phyloP scores from a whole-genome alignment of 2,113 vertebrate genomes.

The Pimephales promelas region DNA sequence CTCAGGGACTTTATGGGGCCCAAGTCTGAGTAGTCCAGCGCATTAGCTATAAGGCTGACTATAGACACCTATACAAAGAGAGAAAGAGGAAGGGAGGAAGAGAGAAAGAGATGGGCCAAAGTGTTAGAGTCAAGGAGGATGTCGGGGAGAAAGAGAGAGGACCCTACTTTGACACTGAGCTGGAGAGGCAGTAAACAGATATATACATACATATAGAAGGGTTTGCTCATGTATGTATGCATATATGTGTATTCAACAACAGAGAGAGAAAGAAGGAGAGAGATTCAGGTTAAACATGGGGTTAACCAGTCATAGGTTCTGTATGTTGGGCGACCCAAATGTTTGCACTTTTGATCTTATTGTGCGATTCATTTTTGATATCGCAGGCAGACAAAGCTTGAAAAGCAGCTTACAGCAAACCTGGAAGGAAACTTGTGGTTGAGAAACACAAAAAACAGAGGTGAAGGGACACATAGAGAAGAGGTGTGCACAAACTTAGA shows the following conservation, averaged over 20 bases:
- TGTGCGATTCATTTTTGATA: conserved; percentile 69
- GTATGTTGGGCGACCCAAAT: conserved; percentile 58
- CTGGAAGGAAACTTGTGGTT: conserved; percentile 97
- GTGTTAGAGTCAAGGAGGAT: conserved; percentile 49
- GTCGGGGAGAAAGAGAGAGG: conserved; percentile 61
- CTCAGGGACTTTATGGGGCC: conserved; percentile 99
- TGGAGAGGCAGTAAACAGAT: conserved; percentile 70
- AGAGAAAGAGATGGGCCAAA: conserved; percentile 50
- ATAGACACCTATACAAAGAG: conserved; percentile 99
- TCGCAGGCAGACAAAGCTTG: conserved; percentile 73
- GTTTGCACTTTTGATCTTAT: conserved; percentile 53
- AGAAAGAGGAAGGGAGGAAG: conserved; percentile 74
- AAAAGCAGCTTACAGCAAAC: conserved; percentile 80
- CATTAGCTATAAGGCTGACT: conserved; percentile 99
- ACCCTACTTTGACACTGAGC: conserved; percentile 74
- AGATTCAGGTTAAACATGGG: conserved; percentile 64
- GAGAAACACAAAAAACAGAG: conserved; percentile 83
- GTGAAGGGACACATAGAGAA: conserved; percentile 65
- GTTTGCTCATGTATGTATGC: conserved; percentile 59
- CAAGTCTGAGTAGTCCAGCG: conserved; percentile 99
- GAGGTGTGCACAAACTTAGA: conserved; percentile 75
- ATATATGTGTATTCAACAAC: conserved; percentile 57
- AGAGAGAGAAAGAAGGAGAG: conserved; percentile 46
- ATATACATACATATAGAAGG: conserved; percentile 68
- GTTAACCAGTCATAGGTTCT: conserved; percentile 64